Evolutionary conservation across 2,113 vertebrate species (phyloP).

Genomic region (Cyprinodon variegatus): DNA sequence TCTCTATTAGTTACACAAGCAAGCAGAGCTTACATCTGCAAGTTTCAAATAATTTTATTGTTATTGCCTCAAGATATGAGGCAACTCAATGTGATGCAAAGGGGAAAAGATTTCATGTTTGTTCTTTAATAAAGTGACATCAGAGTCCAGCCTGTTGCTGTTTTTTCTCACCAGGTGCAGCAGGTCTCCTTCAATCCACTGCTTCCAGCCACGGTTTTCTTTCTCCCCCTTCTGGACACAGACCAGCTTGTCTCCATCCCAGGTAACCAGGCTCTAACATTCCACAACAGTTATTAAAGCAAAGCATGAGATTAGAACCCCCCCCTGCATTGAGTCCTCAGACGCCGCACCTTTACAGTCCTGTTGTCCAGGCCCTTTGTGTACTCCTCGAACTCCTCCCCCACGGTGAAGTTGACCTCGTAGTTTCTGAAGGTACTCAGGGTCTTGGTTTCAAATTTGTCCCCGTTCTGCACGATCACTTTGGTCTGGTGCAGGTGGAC

Average conservation of each 20-base stretch:
- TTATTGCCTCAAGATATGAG: constrained; percentile 11
- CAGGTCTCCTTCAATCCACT: constrained; percentile 92
- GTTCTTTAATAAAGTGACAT: background rate
- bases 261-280: constrained; percentile 85
- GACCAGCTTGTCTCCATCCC: constrained; percentile 91
- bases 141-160: too few relatives aligned
- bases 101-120: background rate
- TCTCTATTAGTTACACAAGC: constrained; percentile 15
- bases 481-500: constrained; percentile 89
- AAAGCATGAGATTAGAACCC: background rate
- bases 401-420: constrained; percentile 86
- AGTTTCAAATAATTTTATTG: constrained; percentile 12
- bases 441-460: constrained; percentile 91
- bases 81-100: background rate
- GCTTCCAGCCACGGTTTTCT: constrained; percentile 92
- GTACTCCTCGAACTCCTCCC: constrained; percentile 91
- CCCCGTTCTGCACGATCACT: constrained; percentile 87
- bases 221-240: constrained; percentile 95
- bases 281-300: constrained; percentile 19
- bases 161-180: constrained; percentile 86
- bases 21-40: background rate
- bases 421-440: constrained; percentile 96
- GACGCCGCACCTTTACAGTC: constrained; percentile 82
- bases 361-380: constrained; percentile 91
- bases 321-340: background rate